A percentile compares a stretch with the other conserved stretches of the same genome.
Conservation (phyloP, 2,113 vertebrate species). For the Rhinichthys klamathensis region DNA sequence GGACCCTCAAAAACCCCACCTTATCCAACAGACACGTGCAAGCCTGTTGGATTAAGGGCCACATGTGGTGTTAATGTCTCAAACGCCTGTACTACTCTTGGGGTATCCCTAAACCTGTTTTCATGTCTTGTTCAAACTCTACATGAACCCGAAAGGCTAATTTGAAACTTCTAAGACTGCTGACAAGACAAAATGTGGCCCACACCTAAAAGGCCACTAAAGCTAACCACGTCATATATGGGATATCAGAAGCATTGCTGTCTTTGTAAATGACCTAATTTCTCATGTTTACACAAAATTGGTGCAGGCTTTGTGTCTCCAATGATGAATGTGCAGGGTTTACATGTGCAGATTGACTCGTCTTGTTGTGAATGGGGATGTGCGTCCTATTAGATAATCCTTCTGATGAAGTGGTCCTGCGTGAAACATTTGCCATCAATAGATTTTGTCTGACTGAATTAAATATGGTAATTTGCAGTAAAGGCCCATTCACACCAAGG, state of each 20-base stretch:
- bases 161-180: constrained; percentile 41
- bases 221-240: neutral
- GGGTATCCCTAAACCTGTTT: constrained; percentile 34
- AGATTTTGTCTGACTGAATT: constrained; percentile 20
- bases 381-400: neutral
- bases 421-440: neutral
- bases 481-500: neutral
- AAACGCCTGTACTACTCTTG: constrained; percentile 19
- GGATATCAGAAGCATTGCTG: constrained; percentile 11
- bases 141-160: constrained; percentile 50
- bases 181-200: constrained; percentile 28
- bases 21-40: constrained; percentile 53
- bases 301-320: neutral
- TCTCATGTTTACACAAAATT: constrained; percentile 11
- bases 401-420: neutral
- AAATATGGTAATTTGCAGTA: constrained; percentile 15
- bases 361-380: neutral
- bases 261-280: constrained; percentile 25
- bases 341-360: constrained; percentile 19
- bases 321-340: neutral
- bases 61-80: constrained; percentile 42
- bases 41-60: constrained; percentile 18
- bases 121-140: constrained; percentile 52
- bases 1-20: constrained; percentile 46
- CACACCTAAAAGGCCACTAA: neutral